Base-by-base conservation (phyloP, 2,797 vertebrate genomes). In the Pelochelys cantorii region DNA sequence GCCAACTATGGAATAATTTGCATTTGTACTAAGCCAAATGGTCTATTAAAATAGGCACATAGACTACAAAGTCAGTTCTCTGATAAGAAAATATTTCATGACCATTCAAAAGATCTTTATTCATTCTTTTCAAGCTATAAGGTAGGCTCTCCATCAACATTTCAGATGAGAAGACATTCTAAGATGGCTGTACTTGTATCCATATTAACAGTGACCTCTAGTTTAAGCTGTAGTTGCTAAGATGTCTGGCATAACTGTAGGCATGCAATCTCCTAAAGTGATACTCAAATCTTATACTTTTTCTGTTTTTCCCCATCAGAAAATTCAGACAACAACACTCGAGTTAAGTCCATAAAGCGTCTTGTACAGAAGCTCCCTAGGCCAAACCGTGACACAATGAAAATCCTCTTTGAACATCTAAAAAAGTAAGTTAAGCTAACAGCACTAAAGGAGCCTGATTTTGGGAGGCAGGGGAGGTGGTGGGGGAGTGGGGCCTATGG, bases 321-420 rank as follows among this genome's bases (percentile, higher is more conserved):
- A 98, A 98, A 98, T 23, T 98, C 98, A 95, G 98, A 99, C 80
- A 94, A 96, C 0, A 93, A 92, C 90, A 94, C 94, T 89, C 98
- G 98, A 92, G 96, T 99, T 79, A 98, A 98, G 96, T 92, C 96
- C 14, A 92, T 99, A 93, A 99, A 98, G 94, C 98, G 89, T 91
- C 98, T 99, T 92, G 98, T 99, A 91, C 97, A 98, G 90, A 97
- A 98, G 85, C 98, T 99, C 52, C 99, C 99, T n/a, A 98, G 95
- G 93, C 98, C 99, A 84, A 99, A 99, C 98, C 98, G 98, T 22
- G 98, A 99, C 96, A 99, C 99, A 81, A 99, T 99, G 98, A 99
- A 98, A 97, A 87, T 98, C 77, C 98, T 99, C 84, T 99, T 99
- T 97, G 97, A 97, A 86, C 99, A 99, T 92, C 98, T 99, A 89